Conservation (phyloP, 2,113 vertebrate species). For the Oplegnathus fasciatus region DNA sequence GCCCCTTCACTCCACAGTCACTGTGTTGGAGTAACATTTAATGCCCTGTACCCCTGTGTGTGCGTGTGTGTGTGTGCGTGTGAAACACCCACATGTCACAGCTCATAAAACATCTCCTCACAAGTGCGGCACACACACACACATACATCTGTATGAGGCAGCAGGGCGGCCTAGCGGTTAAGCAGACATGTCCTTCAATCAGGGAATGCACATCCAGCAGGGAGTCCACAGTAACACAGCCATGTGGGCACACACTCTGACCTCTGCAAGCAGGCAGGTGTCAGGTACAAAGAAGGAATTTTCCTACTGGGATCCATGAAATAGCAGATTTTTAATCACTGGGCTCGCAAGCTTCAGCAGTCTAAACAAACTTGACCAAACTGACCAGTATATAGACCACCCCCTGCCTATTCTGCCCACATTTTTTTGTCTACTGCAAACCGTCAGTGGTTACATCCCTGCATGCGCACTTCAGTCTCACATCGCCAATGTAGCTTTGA, state of each 20-base stretch:
- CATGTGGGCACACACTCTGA: slow-evolving; percentile 30
- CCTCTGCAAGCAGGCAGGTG: slow-evolving; percentile 44
- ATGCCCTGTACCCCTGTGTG: slow-evolving; percentile 3
- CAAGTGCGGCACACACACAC: background rate
- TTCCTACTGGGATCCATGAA: background rate
- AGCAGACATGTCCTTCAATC: slow-evolving; percentile 33
- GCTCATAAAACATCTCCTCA: slow-evolving; percentile 20
- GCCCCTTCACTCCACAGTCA: background rate
- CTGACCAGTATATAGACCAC: background rate
- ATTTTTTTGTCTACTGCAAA: slow-evolving; percentile 37
- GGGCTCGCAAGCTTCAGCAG: slow-evolving; percentile 12
- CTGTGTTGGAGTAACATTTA: slow-evolving; percentile 1
- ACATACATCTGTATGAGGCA: slow-evolving; percentile 25
- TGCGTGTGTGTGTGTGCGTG: background rate
- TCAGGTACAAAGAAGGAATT: background rate
- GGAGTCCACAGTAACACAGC: background rate
- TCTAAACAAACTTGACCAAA: slow-evolving; percentile 43
- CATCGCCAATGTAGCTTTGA: slow-evolving; percentile 61
- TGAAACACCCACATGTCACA: slow-evolving; percentile 43
- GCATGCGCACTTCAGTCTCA: slow-evolving; percentile 37
- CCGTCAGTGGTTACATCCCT: slow-evolving; percentile 42
- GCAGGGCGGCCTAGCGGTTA: slow-evolving; percentile 10
- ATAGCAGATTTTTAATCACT: background rate
- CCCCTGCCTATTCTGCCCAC: background rate
- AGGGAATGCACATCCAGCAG: background rate